Conservation (phyloP, 2,113 vertebrate species). For the Eulacestoma nigropectus region DNA sequence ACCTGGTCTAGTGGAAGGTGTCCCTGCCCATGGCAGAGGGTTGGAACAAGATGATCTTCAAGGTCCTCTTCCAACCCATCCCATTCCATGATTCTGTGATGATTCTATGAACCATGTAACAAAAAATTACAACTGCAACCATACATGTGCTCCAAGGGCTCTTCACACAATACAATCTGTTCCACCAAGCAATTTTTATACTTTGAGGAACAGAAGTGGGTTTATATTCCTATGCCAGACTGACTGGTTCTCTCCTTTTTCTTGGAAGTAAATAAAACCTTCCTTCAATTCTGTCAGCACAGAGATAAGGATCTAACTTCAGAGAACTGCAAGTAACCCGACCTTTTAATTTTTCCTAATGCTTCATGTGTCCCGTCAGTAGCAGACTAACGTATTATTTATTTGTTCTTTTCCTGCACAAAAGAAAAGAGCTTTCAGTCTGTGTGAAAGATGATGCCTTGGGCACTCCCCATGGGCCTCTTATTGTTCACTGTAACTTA, state of each 20-base stretch:
- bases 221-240: not conserved
- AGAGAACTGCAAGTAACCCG: not conserved
- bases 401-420: not conserved
- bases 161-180: not conserved
- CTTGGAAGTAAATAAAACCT: not conserved
- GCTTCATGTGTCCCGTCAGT: not conserved
- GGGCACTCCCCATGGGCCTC: not conserved
- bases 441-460: not conserved
- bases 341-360: slow-evolving; percentile 40
- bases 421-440: not conserved
- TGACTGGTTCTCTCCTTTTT: not conserved
- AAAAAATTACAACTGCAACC: not conserved
- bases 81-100: not conserved
- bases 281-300: not conserved
- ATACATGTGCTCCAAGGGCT: not conserved
- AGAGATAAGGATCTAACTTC: not conserved
- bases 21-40: not conserved
- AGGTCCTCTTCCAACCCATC: not conserved
- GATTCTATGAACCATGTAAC: not conserved
- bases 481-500: not conserved
- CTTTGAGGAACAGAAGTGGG: not conserved
- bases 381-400: not conserved
- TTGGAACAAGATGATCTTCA: not conserved
- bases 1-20: not conserved
- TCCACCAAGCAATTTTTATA: not conserved